Conservation (phyloP, 92 coral and sea anemone species). For the Anthopleura xanthogrammica region DNA sequence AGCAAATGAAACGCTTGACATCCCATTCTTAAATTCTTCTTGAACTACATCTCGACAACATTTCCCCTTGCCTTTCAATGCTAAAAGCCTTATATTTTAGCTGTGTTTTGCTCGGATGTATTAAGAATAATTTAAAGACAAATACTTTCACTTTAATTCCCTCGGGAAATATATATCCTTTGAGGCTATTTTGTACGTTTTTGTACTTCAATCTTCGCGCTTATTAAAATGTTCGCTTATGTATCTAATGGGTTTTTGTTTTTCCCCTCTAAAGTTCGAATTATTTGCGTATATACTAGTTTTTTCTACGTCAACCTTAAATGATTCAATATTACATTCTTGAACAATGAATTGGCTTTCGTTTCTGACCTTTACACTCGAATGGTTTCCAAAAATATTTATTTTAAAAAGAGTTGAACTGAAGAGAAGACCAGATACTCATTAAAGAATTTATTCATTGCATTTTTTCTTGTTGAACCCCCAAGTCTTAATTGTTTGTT, state of each 20-base stretch:
- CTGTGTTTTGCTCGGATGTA: neutral
- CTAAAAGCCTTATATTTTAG: neutral
- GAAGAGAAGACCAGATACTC: neutral
- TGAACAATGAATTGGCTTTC: slow-evolving; percentile 22
- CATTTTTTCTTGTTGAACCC: neutral
- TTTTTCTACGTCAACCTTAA: neutral
- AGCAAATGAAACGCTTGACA: neutral
- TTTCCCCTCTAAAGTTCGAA: neutral
- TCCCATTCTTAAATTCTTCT: neutral
- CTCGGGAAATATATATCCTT: neutral
- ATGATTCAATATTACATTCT: slow-evolving; percentile 2
- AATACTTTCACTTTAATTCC: neutral
- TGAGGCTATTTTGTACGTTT: neutral
- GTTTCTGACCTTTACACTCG: slow-evolving; percentile 15
- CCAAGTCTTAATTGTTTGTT: neutral
- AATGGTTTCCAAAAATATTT: neutral
- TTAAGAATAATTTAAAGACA: neutral
- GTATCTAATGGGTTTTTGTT: neutral
- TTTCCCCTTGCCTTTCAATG: neutral
- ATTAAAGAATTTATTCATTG: neutral
- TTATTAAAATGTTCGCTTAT: too few relatives aligned
- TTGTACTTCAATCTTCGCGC: neutral
- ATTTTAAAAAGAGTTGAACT: neutral
- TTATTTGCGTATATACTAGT: neutral
- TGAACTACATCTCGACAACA: neutral